Evolutionary conservation across 2,113 vertebrate genomes (phyloP).

Genomic region (Actenoides hombroni): DNA sequence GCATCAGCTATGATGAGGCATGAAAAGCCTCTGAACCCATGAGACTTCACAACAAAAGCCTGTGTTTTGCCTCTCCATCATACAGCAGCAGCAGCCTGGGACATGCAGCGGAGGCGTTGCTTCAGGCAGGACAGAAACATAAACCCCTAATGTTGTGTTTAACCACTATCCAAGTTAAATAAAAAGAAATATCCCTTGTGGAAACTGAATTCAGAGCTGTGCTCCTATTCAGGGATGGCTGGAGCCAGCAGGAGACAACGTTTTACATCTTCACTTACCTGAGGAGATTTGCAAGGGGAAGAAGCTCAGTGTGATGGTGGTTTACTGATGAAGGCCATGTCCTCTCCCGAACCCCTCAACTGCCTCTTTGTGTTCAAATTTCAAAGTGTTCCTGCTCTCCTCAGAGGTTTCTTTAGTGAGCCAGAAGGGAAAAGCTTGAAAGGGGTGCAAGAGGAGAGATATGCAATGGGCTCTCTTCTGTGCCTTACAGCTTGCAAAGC

Average conservation of each 20-base stretch:
- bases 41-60: slow-evolving; percentile 6
- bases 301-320: not conserved
- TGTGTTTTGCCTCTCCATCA: not conserved
- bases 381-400: not conserved
- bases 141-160: not conserved
- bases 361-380: not conserved
- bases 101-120: not conserved
- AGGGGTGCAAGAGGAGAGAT: rapidly evolving
- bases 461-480: not conserved
- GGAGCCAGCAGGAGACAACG: not conserved
- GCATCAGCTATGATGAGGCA: not conserved
- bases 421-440: not conserved
- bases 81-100: not conserved
- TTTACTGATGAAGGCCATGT: not conserved
- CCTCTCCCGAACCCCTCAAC: not conserved
- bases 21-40: not conserved
- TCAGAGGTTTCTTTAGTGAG: not conserved
- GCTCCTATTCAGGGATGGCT: not conserved
- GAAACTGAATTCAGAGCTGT: not conserved
- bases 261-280: not conserved
- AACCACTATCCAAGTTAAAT: not conserved
- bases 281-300: not conserved
- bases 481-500: not conserved
- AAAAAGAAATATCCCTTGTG: not conserved
- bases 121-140: not conserved